A percentile compares a stretch with the other conserved stretches of the same genome.
phyloP scores from a whole-genome alignment of 1,140 invertebrate genomes.

The Odontomachus brunneus region DNA sequence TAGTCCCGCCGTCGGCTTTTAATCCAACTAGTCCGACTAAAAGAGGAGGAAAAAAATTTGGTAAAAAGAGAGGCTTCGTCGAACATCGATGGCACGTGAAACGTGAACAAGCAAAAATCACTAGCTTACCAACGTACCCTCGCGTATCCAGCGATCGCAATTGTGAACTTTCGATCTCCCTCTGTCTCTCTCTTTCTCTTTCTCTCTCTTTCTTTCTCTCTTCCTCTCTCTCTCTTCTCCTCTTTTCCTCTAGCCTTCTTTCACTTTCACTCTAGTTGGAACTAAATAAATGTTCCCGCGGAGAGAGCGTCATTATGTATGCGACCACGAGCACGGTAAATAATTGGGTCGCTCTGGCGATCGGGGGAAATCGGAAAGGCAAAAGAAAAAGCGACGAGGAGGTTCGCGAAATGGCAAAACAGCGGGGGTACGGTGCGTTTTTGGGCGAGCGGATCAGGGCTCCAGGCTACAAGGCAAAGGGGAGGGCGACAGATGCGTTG shows the following conservation, averaged over 20 bases:
- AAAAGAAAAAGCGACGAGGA: background rate
- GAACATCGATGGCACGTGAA: conserved; percentile 32
- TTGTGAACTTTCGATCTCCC: background rate
- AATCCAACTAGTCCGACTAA: conserved; percentile 33
- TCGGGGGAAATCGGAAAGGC: background rate
- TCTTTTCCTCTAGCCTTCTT: too few species aligned
- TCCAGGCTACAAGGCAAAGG: background rate
- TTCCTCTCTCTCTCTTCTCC: too few species aligned
- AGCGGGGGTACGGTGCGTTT: background rate
- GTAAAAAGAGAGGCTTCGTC: background rate
- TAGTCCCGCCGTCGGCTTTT: conserved; percentile 48
- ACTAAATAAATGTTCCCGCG: background rate
- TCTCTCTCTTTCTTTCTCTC: too few species aligned
- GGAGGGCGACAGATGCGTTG: conserved; percentile 67
- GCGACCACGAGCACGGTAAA: conserved; percentile 1
- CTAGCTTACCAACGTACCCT: background rate
- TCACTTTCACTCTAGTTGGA: background rate
- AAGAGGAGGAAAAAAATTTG: background rate
- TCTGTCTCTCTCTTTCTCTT: background rate
- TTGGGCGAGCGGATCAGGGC: conserved; percentile 22
- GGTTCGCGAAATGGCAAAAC: conserved; percentile 1
- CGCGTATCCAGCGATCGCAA: background rate
- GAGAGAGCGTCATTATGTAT: background rate
- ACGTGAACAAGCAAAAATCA: conserved; percentile 16
- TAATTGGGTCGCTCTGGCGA: background rate